Conservation (phyloP, 2,797 vertebrate species). For the Aythya fuligula region DNA sequence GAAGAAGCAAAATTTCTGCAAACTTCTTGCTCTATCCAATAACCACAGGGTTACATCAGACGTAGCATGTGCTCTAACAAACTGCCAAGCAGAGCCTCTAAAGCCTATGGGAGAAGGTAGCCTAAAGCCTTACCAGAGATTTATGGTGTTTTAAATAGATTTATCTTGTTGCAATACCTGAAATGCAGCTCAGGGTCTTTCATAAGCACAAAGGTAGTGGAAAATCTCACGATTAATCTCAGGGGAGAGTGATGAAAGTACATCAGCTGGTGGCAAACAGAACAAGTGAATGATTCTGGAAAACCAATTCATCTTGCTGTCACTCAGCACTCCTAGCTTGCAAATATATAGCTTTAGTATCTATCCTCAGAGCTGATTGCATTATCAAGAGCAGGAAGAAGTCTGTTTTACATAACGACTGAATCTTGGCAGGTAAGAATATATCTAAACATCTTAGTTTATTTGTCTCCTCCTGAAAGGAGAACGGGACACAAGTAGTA, state of each 20-base stretch:
- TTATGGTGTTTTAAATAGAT: slow-evolving; percentile 18
- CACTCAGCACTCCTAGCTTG: not conserved
- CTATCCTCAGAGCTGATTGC: not conserved
- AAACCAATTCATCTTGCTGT: slow-evolving; percentile 28
- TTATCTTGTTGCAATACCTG: not conserved
- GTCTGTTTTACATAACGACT: not conserved
- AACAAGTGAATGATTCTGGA: not conserved
- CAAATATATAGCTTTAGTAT: not conserved
- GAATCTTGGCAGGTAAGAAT: not conserved
- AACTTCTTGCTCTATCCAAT: not conserved
- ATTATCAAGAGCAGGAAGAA: not conserved
- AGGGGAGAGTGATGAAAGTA: slow-evolving; percentile 16
- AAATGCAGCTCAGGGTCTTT: slow-evolving; percentile 13
- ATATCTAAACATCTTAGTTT: not conserved
- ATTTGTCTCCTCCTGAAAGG: not conserved
- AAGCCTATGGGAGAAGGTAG: not conserved
- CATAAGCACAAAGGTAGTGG: not conserved
- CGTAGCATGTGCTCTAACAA: not conserved
- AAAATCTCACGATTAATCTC: slow-evolving; percentile 19
- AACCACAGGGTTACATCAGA: not conserved
- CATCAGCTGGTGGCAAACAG: not conserved
- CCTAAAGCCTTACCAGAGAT: not conserved
- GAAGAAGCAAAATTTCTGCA: not conserved
- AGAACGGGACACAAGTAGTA: not conserved
- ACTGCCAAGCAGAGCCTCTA: not conserved